phyloP scores from a whole-genome alignment of 2,113 vertebrate species.

The Carassius carassius region DNA sequence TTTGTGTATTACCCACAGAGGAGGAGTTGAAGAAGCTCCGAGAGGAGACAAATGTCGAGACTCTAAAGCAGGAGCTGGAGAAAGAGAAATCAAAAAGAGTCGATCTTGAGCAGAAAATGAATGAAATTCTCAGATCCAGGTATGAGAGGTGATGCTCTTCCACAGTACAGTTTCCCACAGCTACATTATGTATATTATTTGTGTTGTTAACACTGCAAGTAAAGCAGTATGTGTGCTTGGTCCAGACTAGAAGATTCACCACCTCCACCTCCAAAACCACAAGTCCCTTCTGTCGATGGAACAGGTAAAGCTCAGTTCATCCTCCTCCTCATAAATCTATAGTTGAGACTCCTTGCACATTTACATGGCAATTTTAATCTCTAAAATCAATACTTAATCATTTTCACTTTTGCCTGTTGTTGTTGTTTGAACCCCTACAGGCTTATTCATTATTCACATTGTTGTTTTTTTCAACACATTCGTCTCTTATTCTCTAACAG shows the following conservation, averaged over 20 bases:
- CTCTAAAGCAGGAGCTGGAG: conserved; percentile 88
- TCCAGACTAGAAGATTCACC: conserved; percentile 83
- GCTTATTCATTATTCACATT: not conserved
- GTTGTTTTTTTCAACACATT: not conserved
- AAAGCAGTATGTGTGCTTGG: conserved; percentile 3
- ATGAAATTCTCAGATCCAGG: conserved; percentile 84
- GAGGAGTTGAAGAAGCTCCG: conserved; percentile 92
- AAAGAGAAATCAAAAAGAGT: conserved; percentile 83
- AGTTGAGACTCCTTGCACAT: not conserved
- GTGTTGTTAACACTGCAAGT: not conserved
- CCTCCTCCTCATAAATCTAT: not conserved
- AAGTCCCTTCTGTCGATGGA: conserved; percentile 69
- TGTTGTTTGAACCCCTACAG: not conserved
- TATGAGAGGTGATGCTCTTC: conserved; percentile 55
- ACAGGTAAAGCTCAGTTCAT: conserved; percentile 74
- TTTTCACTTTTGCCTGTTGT: not conserved
- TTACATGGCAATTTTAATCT: not conserved
- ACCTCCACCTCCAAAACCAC: conserved; percentile 76
- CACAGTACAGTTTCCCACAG: not conserved
- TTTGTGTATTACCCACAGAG: conserved; percentile 74
- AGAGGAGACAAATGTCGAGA: conserved; percentile 88
- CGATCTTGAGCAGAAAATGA: conserved; percentile 91
- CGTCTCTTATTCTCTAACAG: not conserved
- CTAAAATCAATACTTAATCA: not conserved
- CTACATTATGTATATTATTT: not conserved